Percentiles rank a stretch among this genome's conserved stretches.
phyloP scores from a whole-genome alignment of 2,113 vertebrate genomes.

The Aegithalos caudatus region DNA sequence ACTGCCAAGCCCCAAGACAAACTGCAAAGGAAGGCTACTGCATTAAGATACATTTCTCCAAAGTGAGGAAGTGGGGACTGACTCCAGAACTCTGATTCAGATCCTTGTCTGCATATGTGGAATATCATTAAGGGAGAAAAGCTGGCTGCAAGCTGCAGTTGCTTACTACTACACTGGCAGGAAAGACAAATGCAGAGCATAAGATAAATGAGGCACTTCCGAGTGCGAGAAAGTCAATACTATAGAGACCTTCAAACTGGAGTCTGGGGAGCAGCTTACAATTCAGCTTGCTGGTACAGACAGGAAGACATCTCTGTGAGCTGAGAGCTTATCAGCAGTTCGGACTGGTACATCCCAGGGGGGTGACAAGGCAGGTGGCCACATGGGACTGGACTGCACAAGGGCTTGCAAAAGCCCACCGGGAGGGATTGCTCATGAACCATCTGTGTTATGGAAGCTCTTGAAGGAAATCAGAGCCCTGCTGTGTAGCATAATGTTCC shows the following conservation, averaged over 20 bases:
- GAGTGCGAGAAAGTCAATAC: slow-evolving; percentile 60
- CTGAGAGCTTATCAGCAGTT: background rate
- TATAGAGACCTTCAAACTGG: slow-evolving; percentile 64
- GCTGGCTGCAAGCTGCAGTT: slow-evolving; percentile 32
- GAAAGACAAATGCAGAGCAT: slow-evolving; percentile 52
- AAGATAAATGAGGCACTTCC: slow-evolving; percentile 69
- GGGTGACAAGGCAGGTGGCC: background rate
- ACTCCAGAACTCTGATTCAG: slow-evolving; percentile 9
- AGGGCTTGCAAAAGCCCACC: background rate
- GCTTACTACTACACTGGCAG: slow-evolving; percentile 46
- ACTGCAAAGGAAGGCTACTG: background rate
- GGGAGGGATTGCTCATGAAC: background rate
- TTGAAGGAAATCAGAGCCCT: background rate
- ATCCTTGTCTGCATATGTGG: slow-evolving; percentile 36
- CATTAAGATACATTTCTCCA: background rate
- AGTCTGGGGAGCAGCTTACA: slow-evolving; percentile 41
- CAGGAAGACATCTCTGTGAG: background rate
- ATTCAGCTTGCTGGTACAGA: background rate
- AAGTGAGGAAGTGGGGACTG: background rate
- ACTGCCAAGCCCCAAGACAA: background rate
- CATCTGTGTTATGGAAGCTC: background rate
- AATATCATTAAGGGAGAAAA: slow-evolving; percentile 41
- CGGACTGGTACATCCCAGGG: background rate
- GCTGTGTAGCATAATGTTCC: background rate
- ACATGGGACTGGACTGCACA: background rate